Conservation (phyloP, 2,113 vertebrate genomes). For the Tiliqua scincoides region DNA sequence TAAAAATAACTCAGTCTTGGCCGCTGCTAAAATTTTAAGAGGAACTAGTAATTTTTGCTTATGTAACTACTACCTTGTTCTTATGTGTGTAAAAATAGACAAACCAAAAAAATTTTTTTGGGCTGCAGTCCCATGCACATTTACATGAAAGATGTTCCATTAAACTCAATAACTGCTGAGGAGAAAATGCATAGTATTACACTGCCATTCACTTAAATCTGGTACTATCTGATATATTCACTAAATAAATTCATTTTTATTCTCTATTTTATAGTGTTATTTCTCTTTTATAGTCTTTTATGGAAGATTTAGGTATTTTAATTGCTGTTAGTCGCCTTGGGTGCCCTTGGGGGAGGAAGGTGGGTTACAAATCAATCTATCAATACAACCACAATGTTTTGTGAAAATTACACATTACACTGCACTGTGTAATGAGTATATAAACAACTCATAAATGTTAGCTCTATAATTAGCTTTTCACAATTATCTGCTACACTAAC, state of each 20-base stretch:
- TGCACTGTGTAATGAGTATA: background rate
- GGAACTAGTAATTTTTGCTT: background rate
- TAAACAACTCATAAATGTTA: background rate
- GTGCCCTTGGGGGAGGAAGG: no score
- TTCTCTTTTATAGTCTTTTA: no score
- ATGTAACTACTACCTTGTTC: background rate
- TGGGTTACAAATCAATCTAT: no score
- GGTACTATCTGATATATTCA: background rate
- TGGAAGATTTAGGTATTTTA: no score
- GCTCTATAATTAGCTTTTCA: background rate
- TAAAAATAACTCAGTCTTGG: background rate
- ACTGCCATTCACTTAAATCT: conserved; percentile 33
- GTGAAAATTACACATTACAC: background rate
- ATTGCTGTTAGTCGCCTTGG: no score
- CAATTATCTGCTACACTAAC: background rate
- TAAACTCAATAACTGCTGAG: no score
- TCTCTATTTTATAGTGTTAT: no score
- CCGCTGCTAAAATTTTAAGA: background rate
- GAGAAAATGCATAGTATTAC: background rate
- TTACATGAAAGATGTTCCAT: no score
- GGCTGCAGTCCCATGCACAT: no score
- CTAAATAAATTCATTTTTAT: no score
- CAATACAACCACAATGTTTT: background rate
- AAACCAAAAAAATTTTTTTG: background rate
- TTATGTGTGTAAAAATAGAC: conserved; percentile 34